Percentiles rank a stretch among this genome's conserved stretches.
Evolutionary conservation across 2,797 vertebrate species (phyloP).

Genomic region (Lutjanus campechanus): DNA sequence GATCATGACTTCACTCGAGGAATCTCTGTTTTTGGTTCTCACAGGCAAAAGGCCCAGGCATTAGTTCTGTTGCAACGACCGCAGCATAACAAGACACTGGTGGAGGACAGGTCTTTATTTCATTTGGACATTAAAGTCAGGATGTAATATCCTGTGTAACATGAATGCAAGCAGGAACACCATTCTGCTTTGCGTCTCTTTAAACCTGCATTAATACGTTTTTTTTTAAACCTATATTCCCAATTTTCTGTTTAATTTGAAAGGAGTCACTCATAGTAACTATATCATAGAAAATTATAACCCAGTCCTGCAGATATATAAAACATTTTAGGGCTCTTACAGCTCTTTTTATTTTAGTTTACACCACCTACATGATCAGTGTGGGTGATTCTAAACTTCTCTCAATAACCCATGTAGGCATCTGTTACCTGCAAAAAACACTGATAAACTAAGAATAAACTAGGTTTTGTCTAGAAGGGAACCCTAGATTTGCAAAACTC

Average conservation of each 20-base stretch:
- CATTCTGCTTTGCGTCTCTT: background rate
- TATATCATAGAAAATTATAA: background rate
- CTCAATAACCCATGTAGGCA: background rate
- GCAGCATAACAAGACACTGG: slow-evolving; percentile 28
- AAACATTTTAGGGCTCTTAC: background rate
- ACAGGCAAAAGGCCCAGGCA: slow-evolving; percentile 21
- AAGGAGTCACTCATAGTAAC: background rate
- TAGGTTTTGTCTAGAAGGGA: too few species aligned
- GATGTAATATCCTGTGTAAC: slow-evolving; percentile 1
- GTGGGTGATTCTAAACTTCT: background rate
- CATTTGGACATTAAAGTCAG: slow-evolving; percentile 24
- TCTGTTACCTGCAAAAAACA: background rate
- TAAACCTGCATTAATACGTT: background rate
- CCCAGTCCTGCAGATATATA: background rate
- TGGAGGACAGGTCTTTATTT: slow-evolving; percentile 32
- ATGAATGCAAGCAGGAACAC: slow-evolving; percentile 1
- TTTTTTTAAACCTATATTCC: background rate
- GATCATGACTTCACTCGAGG: slow-evolving; percentile 65
- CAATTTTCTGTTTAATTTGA: background rate
- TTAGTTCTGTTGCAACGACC: slow-evolving; percentile 44
- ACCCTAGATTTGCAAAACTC: too few species aligned
- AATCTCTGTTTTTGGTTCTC: slow-evolving; percentile 47
- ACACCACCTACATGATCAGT: background rate
- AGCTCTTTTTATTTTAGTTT: background rate
- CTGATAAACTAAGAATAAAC: background rate